Evolutionary conservation across 2,888 invertebrate species (phyloP).

Genomic region (Synanthedon myopaeformis): DNA sequence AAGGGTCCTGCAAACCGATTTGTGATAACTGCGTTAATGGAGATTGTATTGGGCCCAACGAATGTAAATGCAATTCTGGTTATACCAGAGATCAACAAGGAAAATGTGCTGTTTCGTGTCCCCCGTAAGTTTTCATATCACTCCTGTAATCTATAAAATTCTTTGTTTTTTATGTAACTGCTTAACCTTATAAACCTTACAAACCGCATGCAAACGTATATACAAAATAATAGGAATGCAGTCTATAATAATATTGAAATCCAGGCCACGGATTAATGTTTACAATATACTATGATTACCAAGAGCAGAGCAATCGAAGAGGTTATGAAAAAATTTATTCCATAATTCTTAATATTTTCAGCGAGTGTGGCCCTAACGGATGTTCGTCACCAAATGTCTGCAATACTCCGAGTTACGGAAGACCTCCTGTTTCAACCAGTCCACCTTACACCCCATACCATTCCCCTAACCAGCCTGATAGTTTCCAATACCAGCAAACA

Average conservation of each 20-base stretch:
- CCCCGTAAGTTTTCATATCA: conserved; percentile 24
- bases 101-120: conserved; percentile 36
- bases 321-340: no score
- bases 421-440: conserved; percentile 15
- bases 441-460: conserved; percentile 2
- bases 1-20: conserved; percentile 19
- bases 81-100: conserved; percentile 23
- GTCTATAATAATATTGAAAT: no score
- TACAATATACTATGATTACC: no score
- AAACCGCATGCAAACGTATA: no score
- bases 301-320: no score
- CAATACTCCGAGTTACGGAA: conserved; percentile 28
- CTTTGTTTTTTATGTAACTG: no score
- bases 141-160: no score
- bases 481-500: conserved; percentile 7
- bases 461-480: conserved; percentile 9
- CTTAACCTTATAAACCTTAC: no score
- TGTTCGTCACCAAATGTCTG: conserved; percentile 46
- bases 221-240: no score
- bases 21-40: conserved; percentile 37
- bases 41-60: conserved; percentile 59
- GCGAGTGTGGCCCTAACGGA: conserved; percentile 58
- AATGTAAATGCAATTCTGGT: conserved; percentile 59
- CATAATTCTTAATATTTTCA: conserved; percentile 15
- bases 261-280: no score